Conservation (phyloP, 2,113 vertebrate genomes). For the Takifugu bimaculatus region DNA sequence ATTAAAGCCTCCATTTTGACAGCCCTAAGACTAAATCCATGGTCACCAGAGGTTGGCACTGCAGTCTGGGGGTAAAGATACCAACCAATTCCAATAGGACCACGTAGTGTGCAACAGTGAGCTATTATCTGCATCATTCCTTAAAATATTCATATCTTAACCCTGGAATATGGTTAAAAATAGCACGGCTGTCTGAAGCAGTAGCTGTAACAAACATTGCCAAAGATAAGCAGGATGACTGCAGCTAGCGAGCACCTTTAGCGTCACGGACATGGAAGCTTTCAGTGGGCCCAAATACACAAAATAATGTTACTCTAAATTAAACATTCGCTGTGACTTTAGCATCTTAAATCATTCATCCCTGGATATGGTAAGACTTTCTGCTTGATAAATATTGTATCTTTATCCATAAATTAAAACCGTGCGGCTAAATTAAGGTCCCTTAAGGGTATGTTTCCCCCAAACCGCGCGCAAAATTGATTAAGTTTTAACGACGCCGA, state of each 20-base stretch:
- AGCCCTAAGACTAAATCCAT: no score
- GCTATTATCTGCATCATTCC: not conserved
- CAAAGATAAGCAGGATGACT: constrained; percentile 1
- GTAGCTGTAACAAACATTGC: not conserved
- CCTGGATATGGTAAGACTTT: constrained; percentile 19
- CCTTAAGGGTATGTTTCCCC: not conserved
- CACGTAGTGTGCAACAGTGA: not conserved
- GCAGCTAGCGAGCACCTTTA: not conserved
- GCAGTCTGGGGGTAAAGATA: no score
- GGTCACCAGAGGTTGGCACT: no score
- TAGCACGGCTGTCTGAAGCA: constrained; percentile 11
- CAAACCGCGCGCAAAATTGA: not conserved
- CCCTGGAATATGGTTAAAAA: constrained; percentile 4
- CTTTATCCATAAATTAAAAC: constrained; percentile 29
- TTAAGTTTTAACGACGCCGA: no score
- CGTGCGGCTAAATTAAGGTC: not conserved
- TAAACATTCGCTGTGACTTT: constrained; percentile 15
- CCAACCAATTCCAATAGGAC: no score
- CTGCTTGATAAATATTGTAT: constrained; percentile 24
- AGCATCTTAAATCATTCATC: constrained; percentile 12
- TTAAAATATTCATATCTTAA: constrained; percentile 9
- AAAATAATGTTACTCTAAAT: constrained; percentile 31
- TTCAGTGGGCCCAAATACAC: not conserved
- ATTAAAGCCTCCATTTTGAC: no score
- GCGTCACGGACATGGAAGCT: not conserved